These are phyloP conservation scores for Lasiurus borealis DNA, from an alignment of 2,113 vertebrate species.

Conservation along the genomic window DNA sequence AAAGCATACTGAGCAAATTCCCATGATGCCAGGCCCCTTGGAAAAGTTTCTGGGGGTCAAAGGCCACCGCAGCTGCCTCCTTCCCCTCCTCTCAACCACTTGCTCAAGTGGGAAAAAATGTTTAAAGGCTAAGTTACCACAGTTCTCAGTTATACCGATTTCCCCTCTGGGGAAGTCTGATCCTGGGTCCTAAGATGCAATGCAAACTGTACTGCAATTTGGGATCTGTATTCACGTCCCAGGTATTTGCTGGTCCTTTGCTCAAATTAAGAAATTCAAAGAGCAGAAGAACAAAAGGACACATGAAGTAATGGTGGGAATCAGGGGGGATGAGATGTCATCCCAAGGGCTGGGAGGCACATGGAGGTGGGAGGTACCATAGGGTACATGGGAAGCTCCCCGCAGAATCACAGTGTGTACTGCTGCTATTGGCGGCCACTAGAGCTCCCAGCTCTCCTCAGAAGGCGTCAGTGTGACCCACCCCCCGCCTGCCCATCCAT, in stretches of 20 bases:
- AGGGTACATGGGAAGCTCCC: background rate
- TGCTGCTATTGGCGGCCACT: background rate
- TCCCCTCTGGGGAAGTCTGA: background rate
- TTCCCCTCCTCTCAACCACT: slow-evolving; percentile 27
- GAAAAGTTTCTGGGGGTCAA: slow-evolving; percentile 60
- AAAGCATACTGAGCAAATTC: slow-evolving; percentile 73
- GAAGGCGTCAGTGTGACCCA: accelerated
- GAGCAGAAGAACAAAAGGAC: background rate
- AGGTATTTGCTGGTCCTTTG: background rate
- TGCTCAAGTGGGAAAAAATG: slow-evolving; percentile 72
- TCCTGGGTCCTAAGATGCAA: background rate
- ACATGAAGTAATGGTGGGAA: too few species aligned
- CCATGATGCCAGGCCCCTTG: slow-evolving; percentile 74
- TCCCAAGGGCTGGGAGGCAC: background rate
- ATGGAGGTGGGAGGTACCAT: background rate
- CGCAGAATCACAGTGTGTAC: background rate
- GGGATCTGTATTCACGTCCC: background rate
- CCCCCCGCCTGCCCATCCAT: background rate
- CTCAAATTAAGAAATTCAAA: background rate
- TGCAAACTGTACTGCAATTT: background rate
- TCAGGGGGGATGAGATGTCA: background rate
- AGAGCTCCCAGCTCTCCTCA: accelerated
- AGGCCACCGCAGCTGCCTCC: slow-evolving; percentile 72
- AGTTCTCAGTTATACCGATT: slow-evolving; percentile 21
- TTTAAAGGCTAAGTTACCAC: slow-evolving; percentile 39